Conservation (phyloP, 2,797 vertebrate species). For the Sebastes goodei region DNA sequence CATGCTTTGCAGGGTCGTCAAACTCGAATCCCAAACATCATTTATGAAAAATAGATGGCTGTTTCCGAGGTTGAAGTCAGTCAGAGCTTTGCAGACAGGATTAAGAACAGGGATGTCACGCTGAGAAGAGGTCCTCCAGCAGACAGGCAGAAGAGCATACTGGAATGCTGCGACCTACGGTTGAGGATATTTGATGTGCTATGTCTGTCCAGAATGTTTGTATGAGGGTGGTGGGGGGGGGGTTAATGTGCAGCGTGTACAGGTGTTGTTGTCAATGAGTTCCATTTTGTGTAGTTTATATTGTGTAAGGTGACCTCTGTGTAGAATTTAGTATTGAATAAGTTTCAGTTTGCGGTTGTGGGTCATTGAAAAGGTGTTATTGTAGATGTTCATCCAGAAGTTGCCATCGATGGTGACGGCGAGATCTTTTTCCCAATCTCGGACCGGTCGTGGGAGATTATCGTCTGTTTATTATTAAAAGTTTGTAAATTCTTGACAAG, state of each 20-base stretch:
- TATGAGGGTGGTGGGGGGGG: accelerated
- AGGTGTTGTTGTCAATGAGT: background rate
- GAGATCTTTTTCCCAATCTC: background rate
- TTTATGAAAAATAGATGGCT: background rate
- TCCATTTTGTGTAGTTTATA: background rate
- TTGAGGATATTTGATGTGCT: background rate
- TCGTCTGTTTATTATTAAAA: background rate
- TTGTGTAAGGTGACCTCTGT: background rate
- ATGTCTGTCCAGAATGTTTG: background rate
- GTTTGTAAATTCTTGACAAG: background rate
- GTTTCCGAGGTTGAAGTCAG: background rate
- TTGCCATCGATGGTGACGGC: background rate
- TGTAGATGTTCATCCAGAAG: background rate
- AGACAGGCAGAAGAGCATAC: background rate
- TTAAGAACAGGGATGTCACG: background rate
- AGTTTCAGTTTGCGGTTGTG: background rate
- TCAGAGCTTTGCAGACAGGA: background rate
- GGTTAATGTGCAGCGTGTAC: background rate
- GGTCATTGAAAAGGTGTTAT: background rate
- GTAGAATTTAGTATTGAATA: background rate
- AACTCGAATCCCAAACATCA: background rate
- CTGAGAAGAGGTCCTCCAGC: background rate
- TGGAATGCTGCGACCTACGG: background rate
- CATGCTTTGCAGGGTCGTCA: background rate
- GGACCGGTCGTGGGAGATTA: background rate